phyloP scores from a whole-genome alignment of 2,113 vertebrate species.

The Struthidea cinerea region DNA sequence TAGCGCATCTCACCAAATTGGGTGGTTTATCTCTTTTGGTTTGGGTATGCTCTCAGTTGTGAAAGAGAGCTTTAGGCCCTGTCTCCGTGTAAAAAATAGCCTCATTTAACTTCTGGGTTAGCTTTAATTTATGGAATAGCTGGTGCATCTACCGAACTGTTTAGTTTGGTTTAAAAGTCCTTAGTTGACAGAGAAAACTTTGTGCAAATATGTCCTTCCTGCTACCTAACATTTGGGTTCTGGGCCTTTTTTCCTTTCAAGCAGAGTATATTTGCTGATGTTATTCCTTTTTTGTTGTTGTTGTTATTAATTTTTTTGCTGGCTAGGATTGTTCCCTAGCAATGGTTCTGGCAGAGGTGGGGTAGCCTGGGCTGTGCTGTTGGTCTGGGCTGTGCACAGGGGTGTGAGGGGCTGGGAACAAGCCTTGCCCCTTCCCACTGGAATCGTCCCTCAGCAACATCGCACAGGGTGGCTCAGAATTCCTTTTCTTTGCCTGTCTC shows the following conservation, averaged over 20 bases:
- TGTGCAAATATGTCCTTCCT: not conserved
- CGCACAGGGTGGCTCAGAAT: accelerated
- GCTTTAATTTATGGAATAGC: not conserved
- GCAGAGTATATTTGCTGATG: not conserved
- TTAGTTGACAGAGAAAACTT: not conserved
- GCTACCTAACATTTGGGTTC: not conserved
- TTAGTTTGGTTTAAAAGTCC: not conserved
- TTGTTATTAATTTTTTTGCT: not conserved
- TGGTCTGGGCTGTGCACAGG: not conserved
- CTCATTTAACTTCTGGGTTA: not conserved
- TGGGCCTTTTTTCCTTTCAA: not conserved
- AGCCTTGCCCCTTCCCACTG: not conserved
- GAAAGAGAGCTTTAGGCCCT: not conserved
- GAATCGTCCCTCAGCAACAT: not conserved
- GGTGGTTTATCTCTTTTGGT: not conserved
- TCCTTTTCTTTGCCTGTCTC: not conserved
- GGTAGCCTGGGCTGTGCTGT: not conserved
- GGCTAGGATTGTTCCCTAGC: not conserved
- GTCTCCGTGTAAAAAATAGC: accelerated
- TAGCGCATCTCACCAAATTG: accelerated
- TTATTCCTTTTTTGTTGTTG: not conserved
- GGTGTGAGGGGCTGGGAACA: not conserved
- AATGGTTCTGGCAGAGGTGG: not conserved
- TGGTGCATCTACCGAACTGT: not conserved
- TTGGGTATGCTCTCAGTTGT: not conserved